phyloP scores from a whole-genome alignment of 92 coral and sea anemone species.

The Porites lobata region DNA sequence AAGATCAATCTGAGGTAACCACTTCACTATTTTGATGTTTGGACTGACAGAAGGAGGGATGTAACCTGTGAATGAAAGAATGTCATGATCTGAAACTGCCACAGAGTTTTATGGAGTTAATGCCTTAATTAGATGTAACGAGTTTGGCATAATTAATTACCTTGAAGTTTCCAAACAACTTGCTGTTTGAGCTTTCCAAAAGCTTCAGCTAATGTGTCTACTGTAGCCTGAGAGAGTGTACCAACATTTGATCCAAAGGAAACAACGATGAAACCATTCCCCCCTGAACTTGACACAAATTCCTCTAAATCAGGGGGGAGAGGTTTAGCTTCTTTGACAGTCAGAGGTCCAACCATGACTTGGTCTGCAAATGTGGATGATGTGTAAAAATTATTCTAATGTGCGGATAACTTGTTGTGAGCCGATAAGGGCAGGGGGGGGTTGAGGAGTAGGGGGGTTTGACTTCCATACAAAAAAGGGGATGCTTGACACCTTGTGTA shows the following conservation, averaged over 20 bases:
- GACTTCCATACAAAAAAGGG: no score
- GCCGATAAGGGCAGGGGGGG: no score
- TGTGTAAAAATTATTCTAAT: no score
- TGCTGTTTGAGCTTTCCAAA: not conserved
- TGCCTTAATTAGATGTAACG: not conserved
- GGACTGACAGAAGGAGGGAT: no score
- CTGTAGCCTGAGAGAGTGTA: slow-evolving; percentile 49
- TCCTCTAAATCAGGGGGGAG: slow-evolving; percentile 38
- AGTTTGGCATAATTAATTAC: not conserved
- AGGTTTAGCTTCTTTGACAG: slow-evolving; percentile 9
- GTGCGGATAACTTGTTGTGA: no score
- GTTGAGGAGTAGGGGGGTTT: no score
- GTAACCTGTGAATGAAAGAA: no score
- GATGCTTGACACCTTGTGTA: no score
- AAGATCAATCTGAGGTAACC: no score
- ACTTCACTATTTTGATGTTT: no score
- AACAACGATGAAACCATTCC: not conserved
- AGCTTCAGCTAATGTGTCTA: slow-evolving; percentile 1
- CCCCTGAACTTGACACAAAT: slow-evolving; percentile 5
- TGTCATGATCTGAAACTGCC: no score
- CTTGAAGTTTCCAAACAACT: not conserved
- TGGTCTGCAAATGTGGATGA: not conserved
- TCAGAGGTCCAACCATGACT: not conserved
- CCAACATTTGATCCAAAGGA: not conserved
- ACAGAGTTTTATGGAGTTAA: not conserved